Evolutionary conservation across 1,140 invertebrate genomes (phyloP).

Genomic region (Homalodisca vitripennis): DNA sequence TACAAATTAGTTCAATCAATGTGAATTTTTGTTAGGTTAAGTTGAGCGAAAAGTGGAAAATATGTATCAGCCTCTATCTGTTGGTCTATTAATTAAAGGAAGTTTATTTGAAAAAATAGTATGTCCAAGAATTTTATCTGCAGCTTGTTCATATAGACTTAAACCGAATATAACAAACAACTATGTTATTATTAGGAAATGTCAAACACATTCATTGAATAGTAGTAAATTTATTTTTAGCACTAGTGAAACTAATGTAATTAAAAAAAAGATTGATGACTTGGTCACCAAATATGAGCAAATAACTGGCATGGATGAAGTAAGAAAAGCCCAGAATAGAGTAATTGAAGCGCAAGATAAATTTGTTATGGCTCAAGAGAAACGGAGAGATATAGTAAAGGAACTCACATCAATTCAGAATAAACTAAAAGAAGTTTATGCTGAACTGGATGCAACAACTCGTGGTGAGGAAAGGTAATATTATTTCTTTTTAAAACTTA

Average conservation of each 20-base stretch:
- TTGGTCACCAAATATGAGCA: slow-evolving; percentile 51
- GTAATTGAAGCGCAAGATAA: slow-evolving; percentile 52
- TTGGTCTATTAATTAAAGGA: no score
- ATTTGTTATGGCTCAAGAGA: slow-evolving; percentile 61
- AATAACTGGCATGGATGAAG: slow-evolving; percentile 51
- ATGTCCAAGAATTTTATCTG: no score
- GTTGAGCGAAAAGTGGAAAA: no score
- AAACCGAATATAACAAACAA: no score
- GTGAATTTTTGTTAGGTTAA: no score
- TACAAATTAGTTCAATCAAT: no score
- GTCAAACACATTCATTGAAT: neutral
- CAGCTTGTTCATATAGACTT: no score
- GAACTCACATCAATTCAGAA: slow-evolving; percentile 57
- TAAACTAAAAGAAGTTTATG: slow-evolving; percentile 61
- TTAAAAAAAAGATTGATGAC: slow-evolving; percentile 44
- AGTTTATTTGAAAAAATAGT: no score
- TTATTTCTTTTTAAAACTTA: neutral
- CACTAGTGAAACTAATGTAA: slow-evolving; percentile 22
- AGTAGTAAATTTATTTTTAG: neutral
- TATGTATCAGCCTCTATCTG: no score
- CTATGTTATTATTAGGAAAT: neutral
- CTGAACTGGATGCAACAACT: slow-evolving; percentile 65
- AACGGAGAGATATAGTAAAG: slow-evolving; percentile 56
- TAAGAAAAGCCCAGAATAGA: slow-evolving; percentile 49
- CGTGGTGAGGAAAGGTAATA: slow-evolving; percentile 64